Percentiles rank a stretch among this genome's conserved stretches.
Conservation (phyloP, 2,888 invertebrate genomes). For the Steinernema hermaphroditum region DNA sequence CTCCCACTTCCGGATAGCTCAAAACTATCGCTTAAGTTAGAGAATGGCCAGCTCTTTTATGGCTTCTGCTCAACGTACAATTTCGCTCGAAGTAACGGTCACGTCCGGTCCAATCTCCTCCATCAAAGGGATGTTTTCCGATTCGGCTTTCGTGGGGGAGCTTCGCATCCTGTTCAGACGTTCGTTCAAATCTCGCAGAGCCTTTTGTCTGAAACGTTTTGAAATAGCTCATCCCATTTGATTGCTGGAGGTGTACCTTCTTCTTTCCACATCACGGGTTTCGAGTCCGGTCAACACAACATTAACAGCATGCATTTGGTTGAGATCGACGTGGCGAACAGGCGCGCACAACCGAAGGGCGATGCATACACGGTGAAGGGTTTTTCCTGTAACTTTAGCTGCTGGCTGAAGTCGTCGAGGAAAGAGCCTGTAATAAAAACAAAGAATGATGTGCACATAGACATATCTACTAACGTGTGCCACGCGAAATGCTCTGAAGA, state of each 20-base stretch:
- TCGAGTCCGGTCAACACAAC: slow-evolving; percentile 35
- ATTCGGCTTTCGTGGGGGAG: not conserved
- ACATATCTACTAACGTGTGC: slow-evolving; percentile 50
- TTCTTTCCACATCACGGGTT: slow-evolving; percentile 46
- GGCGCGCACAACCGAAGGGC: slow-evolving; percentile 12
- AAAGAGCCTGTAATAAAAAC: slow-evolving; percentile 51
- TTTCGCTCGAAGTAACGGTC: not conserved
- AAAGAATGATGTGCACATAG: not conserved
- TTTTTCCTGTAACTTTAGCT: slow-evolving; percentile 36
- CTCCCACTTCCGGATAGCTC: no score
- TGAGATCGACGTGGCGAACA: slow-evolving; percentile 53
- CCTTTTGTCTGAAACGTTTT: slow-evolving; percentile 47
- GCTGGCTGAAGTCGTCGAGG: slow-evolving; percentile 56
- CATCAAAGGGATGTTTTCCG: slow-evolving; percentile 1
- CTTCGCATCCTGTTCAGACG: slow-evolving; percentile 47
- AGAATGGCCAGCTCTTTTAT: no score
- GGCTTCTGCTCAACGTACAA: no score
- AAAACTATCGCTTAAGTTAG: no score
- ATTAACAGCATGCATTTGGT: slow-evolving; percentile 50
- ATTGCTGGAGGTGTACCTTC: slow-evolving; percentile 34
- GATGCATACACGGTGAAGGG: not conserved
- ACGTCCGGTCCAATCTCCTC: not conserved
- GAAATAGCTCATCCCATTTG: not conserved
- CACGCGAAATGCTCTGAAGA: slow-evolving; percentile 63
- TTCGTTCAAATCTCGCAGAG: slow-evolving; percentile 56